A percentile compares a stretch with the other conserved stretches of the same genome.
Evolutionary conservation across 2,113 vertebrate species (phyloP).

Genomic region (Ifrita kowaldi): DNA sequence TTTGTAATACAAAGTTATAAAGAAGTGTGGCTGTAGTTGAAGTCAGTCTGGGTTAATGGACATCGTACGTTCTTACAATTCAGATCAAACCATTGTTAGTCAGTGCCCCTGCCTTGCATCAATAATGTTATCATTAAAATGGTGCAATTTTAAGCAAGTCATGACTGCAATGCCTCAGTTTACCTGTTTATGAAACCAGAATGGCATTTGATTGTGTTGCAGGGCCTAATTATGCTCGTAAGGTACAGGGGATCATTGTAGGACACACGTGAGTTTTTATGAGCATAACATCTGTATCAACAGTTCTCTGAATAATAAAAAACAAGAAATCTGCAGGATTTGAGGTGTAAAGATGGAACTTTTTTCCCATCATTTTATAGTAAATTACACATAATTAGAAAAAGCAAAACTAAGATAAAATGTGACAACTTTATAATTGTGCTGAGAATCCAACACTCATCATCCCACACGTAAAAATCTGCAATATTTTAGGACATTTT

Average conservation of each 20-base stretch:
- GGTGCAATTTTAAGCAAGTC: not conserved
- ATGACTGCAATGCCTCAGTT: slow-evolving; percentile 9
- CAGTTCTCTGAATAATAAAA: not conserved
- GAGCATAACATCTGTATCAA: not conserved
- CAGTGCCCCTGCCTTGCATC: not conserved
- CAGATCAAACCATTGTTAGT: not conserved
- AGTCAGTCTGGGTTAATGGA: not conserved
- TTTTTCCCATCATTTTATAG: not conserved
- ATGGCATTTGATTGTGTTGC: not conserved
- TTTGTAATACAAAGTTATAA: not conserved
- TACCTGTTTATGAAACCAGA: not conserved
- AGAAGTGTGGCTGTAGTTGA: not conserved
- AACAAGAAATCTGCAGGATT: not conserved
- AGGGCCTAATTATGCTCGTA: not conserved
- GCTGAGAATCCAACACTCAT: not conserved
- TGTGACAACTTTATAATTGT: not conserved
- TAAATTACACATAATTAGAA: not conserved
- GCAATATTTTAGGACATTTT: not conserved
- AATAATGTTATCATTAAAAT: not conserved
- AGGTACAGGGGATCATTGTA: not conserved
- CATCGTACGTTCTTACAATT: not conserved
- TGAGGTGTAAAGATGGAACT: not conserved
- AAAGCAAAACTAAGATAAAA: not conserved
- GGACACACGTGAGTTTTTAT: not conserved
- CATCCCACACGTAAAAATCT: slow-evolving; percentile 11